Evolutionary conservation across 2,113 vertebrate genomes (phyloP).

Genomic region (Lagopus leucura): DNA sequence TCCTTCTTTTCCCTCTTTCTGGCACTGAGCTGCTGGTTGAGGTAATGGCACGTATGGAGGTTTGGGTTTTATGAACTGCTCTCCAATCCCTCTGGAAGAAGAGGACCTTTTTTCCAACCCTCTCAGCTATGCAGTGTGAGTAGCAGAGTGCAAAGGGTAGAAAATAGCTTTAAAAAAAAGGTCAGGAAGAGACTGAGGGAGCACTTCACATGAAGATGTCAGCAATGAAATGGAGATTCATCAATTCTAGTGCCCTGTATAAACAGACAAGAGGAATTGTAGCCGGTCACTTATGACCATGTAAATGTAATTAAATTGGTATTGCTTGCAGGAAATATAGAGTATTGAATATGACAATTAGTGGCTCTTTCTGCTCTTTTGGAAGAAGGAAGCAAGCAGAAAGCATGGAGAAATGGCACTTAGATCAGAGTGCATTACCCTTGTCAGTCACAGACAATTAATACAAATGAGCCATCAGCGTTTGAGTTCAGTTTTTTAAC

Average conservation of each 20-base stretch:
- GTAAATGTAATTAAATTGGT: slow-evolving; percentile 51
- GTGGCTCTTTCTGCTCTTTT: neutral
- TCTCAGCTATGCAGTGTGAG: neutral
- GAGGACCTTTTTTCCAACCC: neutral
- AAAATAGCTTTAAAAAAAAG: neutral
- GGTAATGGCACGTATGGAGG: neutral
- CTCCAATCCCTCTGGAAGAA: neutral
- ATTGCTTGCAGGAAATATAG: slow-evolving; percentile 1
- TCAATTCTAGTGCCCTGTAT: slow-evolving; percentile 18
- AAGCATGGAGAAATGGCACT: neutral
- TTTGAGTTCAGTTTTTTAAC: neutral
- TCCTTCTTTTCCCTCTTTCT: too few relatives aligned
- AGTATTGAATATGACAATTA: neutral
- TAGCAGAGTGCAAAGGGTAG: neutral
- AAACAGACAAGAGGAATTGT: slow-evolving; percentile 2
- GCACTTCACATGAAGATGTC: slow-evolving; percentile 8
- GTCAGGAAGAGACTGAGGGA: neutral
- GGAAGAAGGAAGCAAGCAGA: neutral
- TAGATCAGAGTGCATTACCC: neutral
- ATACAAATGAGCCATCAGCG: neutral
- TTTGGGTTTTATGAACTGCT: neutral
- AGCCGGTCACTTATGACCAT: slow-evolving; percentile 6
- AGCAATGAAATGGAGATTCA: slow-evolving; percentile 26
- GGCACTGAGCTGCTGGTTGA: neutral
- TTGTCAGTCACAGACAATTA: slow-evolving; percentile 14